A percentile compares a stretch with the other conserved stretches of the same genome.
These are phyloP conservation scores for Hydrotaea diabolus DNA, from an alignment of 2,888 invertebrate species.

Conservation along the genomic window DNA sequence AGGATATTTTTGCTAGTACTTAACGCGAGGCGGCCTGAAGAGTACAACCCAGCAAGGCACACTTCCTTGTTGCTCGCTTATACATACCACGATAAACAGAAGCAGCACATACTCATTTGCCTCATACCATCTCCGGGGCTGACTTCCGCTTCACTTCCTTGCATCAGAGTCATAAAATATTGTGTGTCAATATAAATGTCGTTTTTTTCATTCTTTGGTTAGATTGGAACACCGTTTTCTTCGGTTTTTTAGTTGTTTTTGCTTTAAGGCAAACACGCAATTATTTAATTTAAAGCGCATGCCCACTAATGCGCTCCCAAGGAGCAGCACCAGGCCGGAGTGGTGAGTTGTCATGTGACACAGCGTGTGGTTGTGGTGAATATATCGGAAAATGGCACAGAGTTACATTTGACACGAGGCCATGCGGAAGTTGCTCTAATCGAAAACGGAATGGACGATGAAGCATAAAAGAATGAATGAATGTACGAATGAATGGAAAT, in stretches of 20 bases:
- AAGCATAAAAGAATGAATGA: background rate
- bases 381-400: background rate
- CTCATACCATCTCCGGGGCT: background rate
- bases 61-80: background rate
- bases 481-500: background rate
- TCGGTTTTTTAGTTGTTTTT: background rate
- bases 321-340: background rate
- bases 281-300: slow-evolving; percentile 18
- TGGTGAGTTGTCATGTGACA: slow-evolving; percentile 12
- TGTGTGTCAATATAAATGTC: slow-evolving; percentile 16
- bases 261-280: slow-evolving; percentile 18
- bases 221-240: background rate
- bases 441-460: background rate
- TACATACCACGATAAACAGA: too few relatives aligned
- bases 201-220: background rate
- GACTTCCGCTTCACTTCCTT: background rate
- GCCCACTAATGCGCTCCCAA: background rate
- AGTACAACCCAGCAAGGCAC: background rate
- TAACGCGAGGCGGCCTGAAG: background rate
- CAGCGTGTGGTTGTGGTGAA: background rate
- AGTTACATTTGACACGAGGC: slow-evolving; percentile 24
- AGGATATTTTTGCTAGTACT: slow-evolving; percentile 13
- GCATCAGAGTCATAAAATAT: slow-evolving; percentile 6
- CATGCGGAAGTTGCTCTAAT: slow-evolving; percentile 25
- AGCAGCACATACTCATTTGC: background rate